phyloP scores from a whole-genome alignment of 2,888 invertebrate species.

The Caenorhabditis imperialis region DNA sequence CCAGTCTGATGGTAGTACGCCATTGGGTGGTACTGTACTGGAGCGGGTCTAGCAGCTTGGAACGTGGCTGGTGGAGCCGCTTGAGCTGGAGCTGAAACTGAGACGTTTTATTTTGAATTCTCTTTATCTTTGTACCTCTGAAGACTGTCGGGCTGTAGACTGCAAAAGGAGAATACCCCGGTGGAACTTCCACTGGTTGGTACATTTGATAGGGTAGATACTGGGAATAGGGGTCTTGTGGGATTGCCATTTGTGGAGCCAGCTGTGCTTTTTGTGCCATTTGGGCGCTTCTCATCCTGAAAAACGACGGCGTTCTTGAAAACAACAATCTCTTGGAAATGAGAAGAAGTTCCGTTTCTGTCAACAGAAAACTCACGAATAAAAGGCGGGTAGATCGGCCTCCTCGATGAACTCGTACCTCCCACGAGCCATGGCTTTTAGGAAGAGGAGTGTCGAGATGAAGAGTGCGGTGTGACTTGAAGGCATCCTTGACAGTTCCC shows the following conservation, averaged over 20 bases:
- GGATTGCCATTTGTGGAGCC: slow-evolving; percentile 31
- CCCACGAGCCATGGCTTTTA: slow-evolving; percentile 12
- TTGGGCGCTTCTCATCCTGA: slow-evolving; percentile 51
- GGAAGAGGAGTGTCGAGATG: not conserved
- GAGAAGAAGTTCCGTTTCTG: no score
- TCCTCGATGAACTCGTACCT: slow-evolving; percentile 52
- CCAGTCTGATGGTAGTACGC: slow-evolving; percentile 28
- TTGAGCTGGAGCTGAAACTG: slow-evolving; percentile 5
- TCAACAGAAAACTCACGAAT: slow-evolving; percentile 36
- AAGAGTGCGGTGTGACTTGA: slow-evolving; percentile 8
- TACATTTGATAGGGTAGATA: slow-evolving; percentile 44
- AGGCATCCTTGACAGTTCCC: not conserved
- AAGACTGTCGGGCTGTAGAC: slow-evolving; percentile 37
- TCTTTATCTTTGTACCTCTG: slow-evolving; percentile 15
- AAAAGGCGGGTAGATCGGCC: slow-evolving; percentile 47
- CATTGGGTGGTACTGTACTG: slow-evolving; percentile 41
- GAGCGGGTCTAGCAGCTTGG: slow-evolving; percentile 30
- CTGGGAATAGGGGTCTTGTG: slow-evolving; percentile 38
- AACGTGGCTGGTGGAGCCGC: slow-evolving; percentile 15
- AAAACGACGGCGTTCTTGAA: no score
- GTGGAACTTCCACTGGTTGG: slow-evolving; percentile 24
- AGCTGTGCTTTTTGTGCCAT: slow-evolving; percentile 56
- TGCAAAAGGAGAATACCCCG: slow-evolving; percentile 25
- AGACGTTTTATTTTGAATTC: no score
- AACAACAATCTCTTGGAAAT: no score